These are phyloP conservation scores for Heterohyrax brucei DNA, from an alignment of 2,797 vertebrate genomes.

Conservation along the genomic window DNA sequence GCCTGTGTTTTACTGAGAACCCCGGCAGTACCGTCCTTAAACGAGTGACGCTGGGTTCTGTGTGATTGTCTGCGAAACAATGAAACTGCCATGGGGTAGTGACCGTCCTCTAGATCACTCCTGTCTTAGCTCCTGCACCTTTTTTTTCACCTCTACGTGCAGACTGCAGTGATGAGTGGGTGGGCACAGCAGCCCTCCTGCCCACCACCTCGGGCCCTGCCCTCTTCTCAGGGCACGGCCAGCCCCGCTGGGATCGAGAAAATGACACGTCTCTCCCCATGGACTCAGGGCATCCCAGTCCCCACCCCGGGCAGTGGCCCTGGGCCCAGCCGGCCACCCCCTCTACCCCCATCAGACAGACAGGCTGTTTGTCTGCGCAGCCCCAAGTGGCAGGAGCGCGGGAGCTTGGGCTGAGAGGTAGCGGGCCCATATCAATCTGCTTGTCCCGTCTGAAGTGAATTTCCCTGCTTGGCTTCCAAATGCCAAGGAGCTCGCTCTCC, in stretches of 20 bases:
- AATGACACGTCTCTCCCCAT: too few species aligned
- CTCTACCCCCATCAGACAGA: neutral
- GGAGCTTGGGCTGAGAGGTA: too few species aligned
- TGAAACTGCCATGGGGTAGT: neutral
- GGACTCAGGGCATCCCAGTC: too few species aligned
- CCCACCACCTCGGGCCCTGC: neutral
- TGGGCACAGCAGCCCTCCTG: neutral
- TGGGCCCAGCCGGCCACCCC: too few species aligned
- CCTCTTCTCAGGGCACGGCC: too few species aligned
- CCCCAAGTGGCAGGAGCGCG: too few species aligned
- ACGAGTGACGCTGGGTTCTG: neutral
- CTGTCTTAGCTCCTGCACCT: accelerated
- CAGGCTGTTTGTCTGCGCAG: neutral
- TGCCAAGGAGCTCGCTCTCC: slow-evolving; percentile 12
- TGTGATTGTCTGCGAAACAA: neutral
- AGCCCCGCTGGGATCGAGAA: too few species aligned
- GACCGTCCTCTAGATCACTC: accelerated
- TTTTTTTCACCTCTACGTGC: neutral
- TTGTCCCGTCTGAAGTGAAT: neutral
- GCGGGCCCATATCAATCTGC: neutral
- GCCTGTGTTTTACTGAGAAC: neutral
- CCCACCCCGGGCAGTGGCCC: too few species aligned
- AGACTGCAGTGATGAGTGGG: neutral
- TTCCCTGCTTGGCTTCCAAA: neutral
- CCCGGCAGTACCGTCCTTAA: neutral